Conservation (phyloP, 1,140 invertebrate genomes). For the Diorhabda elongata region DNA sequence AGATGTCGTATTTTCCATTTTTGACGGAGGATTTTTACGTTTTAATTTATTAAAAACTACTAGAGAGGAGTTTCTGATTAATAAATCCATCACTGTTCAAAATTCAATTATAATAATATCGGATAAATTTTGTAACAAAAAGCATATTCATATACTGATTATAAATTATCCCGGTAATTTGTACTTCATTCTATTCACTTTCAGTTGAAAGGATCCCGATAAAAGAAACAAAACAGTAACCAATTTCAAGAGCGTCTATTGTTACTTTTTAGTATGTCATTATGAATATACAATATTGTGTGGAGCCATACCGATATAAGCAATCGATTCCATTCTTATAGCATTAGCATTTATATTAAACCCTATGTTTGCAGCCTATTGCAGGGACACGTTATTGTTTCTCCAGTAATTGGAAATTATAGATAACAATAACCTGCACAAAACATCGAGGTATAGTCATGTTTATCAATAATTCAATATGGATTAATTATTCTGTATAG, state of each 20-base stretch:
- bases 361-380: conserved; percentile 1
- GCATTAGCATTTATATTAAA: conserved; percentile 13
- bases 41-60: too few species aligned
- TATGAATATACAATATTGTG: background rate
- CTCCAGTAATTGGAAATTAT: conserved; percentile 10
- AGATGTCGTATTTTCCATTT: too few species aligned
- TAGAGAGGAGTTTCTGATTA: too few species aligned
- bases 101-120: too few species aligned
- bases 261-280: background rate
- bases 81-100: too few species aligned
- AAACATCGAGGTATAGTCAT: conserved; percentile 7
- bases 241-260: background rate
- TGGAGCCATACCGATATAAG: background rate
- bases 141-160: too few species aligned
- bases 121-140: too few species aligned
- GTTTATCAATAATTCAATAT: conserved; percentile 4
- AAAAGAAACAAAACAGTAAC: conserved; percentile 2
- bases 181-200: background rate
- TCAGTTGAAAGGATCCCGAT: background rate
- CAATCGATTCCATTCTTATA: background rate
- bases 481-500: background rate
- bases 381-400: conserved; percentile 5
- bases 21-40: too few species aligned
- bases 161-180: too few species aligned
- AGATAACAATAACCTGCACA: conserved; percentile 9